phyloP scores from a whole-genome alignment of 2,888 invertebrate species.

The Dasysyrphus albostriatus region DNA sequence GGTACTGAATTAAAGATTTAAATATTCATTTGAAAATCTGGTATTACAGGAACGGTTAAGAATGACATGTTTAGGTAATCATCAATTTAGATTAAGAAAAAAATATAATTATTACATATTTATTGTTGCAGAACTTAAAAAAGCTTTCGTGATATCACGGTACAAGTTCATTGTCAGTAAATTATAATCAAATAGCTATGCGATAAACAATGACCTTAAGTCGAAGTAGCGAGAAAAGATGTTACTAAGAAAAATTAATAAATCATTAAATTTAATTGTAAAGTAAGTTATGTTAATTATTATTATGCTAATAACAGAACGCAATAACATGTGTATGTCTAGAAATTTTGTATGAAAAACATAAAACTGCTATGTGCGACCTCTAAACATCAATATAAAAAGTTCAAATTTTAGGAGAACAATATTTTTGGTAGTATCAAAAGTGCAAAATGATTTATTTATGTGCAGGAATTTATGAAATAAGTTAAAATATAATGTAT shows the following conservation, averaged over 20 bases:
- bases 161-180: not conserved
- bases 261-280: not conserved
- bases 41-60: not conserved
- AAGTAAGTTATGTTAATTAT: not conserved
- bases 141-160: not conserved
- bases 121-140: not conserved
- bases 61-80: too few relatives aligned
- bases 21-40: conserved; percentile 3
- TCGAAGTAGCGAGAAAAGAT: not conserved
- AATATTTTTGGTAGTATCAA: too few relatives aligned
- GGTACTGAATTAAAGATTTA: not conserved
- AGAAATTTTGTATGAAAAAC: too few relatives aligned
- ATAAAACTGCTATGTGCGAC: too few relatives aligned
- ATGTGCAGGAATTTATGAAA: too few relatives aligned
- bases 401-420: too few relatives aligned
- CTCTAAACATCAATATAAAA: too few relatives aligned
- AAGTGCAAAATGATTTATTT: too few relatives aligned
- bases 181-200: not conserved
- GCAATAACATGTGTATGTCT: too few relatives aligned
- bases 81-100: not conserved
- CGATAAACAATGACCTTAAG: not conserved
- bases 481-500: too few relatives aligned
- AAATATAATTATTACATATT: not conserved
- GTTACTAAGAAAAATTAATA: not conserved
- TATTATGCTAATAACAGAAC: too few relatives aligned